Evolutionary conservation across 2,797 vertebrate genomes (phyloP), one percentile per base, ranked within the genome.

Genomic region (Poecilia picta): DNA sequence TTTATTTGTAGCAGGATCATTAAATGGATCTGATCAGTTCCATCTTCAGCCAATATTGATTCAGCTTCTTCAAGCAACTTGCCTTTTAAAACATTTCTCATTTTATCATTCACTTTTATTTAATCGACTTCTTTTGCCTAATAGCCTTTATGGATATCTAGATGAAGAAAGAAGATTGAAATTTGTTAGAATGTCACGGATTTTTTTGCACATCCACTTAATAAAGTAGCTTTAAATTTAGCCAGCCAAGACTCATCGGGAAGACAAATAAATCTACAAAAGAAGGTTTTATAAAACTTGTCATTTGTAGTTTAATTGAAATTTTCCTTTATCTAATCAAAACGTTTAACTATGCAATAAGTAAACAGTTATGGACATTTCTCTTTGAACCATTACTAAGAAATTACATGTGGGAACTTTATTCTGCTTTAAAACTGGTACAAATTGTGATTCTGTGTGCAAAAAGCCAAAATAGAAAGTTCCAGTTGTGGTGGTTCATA

Each of bases 31-130:
- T 23, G 1, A 23, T 83, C 84, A 86, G 83, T 41, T 0, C 33
- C 72, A 80, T 82, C 51, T 53, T 43, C 64, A 72, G 41, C 77
- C 33, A 28, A 47, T 16, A 76, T 10, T 68, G 55, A 78, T 86
- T 72, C 74, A 47, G 53, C 73, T 73, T 11, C 15, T 49, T 74
- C 49, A 78, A 55, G 77, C 75, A 81, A 83, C 83, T 39, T 57
- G 83, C 82, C 59, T 82, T 71, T 59, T 57, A 55, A 84, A 88
- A 79, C 78, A 51, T 79, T 89, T 36, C 18, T 85, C 79, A 76
- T 68, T 75, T 73, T 57, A 72, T 74, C 45, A 70, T 31, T 53
- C 51, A 43, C 18, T 39, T 79, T 79, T 47, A 73, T 53, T 13
- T 70, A 68, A 77, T 79, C 46, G 33, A 51, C n/a, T 76, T 59